Percentiles rank a stretch among this genome's conserved stretches.
Evolutionary conservation across 2,888 invertebrate species (phyloP).

Genomic region (Drosophila paracracens): DNA sequence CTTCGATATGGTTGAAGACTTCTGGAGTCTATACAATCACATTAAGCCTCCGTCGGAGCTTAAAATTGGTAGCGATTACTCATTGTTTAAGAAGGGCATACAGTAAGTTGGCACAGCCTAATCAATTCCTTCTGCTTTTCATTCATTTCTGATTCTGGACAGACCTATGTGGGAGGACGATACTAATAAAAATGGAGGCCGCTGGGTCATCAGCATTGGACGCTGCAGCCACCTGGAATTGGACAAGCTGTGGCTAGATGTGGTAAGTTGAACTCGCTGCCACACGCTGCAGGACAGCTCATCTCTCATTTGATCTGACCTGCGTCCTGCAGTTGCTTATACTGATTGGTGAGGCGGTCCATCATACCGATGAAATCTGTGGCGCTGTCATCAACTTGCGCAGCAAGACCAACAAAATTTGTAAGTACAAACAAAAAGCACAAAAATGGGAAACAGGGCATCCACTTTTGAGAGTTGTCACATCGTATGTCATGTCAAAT

Average conservation of each 20-base stretch:
- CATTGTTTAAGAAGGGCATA: constrained; percentile 89
- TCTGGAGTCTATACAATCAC: constrained; percentile 97
- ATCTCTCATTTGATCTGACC: background rate
- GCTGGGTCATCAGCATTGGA: constrained; percentile 91
- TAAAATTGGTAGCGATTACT: constrained; percentile 91
- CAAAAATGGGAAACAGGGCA: background rate
- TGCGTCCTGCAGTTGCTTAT: constrained; percentile 87
- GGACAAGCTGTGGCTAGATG: constrained; percentile 93
- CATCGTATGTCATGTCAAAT: background rate
- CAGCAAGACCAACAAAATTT: constrained; percentile 94
- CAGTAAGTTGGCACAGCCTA: constrained; percentile 43
- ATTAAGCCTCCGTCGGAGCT: constrained; percentile 93
- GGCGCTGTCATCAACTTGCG: constrained; percentile 98
- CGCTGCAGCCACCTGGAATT: constrained; percentile 89
- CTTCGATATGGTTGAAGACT: constrained; percentile 98
- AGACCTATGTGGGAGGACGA: constrained; percentile 96
- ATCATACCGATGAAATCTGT: constrained; percentile 95
- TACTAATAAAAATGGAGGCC: constrained; percentile 92
- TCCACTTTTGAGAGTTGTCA: background rate
- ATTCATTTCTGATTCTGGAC: background rate
- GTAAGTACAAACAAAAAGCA: constrained; percentile 48
- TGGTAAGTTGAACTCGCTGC: constrained; percentile 84
- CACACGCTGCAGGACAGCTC: background rate
- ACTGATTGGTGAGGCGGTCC: constrained; percentile 98
- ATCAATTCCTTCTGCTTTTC: background rate